Evolutionary conservation across 1,140 invertebrate genomes (phyloP).

Genomic region (Polyergus mexicanus): DNA sequence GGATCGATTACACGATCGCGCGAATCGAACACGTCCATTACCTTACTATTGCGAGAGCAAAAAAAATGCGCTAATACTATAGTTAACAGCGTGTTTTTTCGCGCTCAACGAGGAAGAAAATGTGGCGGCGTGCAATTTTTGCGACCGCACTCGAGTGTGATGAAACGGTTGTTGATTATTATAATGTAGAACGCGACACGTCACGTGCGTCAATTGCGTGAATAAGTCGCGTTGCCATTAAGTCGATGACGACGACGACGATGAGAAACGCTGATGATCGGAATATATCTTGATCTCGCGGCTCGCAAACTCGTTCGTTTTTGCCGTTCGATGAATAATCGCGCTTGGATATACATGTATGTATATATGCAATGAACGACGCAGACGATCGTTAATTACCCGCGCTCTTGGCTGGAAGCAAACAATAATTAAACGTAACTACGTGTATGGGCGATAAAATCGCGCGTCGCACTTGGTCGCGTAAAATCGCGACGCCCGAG

Average conservation of each 20-base stretch:
- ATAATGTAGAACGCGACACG: slow-evolving; percentile 21
- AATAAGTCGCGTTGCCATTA: slow-evolving; percentile 58
- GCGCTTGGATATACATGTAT: too few relatives aligned
- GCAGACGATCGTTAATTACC: slow-evolving; percentile 43
- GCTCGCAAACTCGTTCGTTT: slow-evolving; percentile 13
- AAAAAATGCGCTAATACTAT: slow-evolving; percentile 9
- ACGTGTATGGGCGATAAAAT: slow-evolving; percentile 44
- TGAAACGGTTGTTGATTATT: slow-evolving; percentile 49
- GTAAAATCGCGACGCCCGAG: slow-evolving; percentile 25
- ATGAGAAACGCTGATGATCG: slow-evolving; percentile 14
- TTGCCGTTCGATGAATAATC: slow-evolving; percentile 40
- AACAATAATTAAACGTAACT: slow-evolving; percentile 57
- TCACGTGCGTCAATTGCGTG: slow-evolving; percentile 64
- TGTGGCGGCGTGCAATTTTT: slow-evolving; percentile 44
- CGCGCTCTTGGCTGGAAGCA: slow-evolving; percentile 21
- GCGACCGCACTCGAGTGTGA: slow-evolving; percentile 7
- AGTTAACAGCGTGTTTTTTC: slow-evolving; percentile 24
- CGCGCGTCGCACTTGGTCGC: slow-evolving; percentile 29
- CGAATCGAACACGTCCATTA: neutral
- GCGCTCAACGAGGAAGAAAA: slow-evolving; percentile 41
- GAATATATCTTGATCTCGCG: slow-evolving; percentile 32
- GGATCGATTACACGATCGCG: neutral
- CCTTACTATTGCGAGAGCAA: neutral
- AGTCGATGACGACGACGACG: slow-evolving; percentile 22
- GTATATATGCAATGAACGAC: neutral